Base-by-base conservation (phyloP, 2,888 invertebrate genomes). In the Agrotis clavis region DNA sequence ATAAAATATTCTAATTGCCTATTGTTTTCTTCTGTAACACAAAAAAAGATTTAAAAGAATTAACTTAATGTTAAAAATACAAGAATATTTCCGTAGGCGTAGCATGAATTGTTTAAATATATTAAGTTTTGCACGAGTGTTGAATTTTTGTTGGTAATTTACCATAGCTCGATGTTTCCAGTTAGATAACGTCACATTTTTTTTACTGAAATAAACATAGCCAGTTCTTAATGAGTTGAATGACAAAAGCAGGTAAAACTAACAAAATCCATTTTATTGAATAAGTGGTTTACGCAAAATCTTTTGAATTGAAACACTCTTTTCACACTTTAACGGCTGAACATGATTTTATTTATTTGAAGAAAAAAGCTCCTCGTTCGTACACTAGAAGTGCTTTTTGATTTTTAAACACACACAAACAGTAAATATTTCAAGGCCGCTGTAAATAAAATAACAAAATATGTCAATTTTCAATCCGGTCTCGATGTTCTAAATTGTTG, bases 1-100 rank as follows among this genome's bases (percentile, higher is more conserved):
- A 53, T 25, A 35, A 66, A 60, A 50, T 50, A 74, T 74, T 67
- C 60, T 54, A 45, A 74, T 74, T 66, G 25, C n/a, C 60, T 16
- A 67, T 74, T 74, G 74, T 67, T 13, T 74, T 65, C n/a, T 7
- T 6, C 47, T 59, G 11, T n/a, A 59, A 59, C 21, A 4, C 50
- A 45, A 18, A 9, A 54, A 11, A 14, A 48, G 41, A 63, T 72
- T 45, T 25, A 25, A 25, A 2, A 2, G 25, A 25, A 25, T 25
- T 25, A 25, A 25, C 25, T 25, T 25, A 25, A 30, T 45, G 21
- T 48, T 35, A 16, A 61, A 18, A n/a, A 35, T 41, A 21, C 50
- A 51, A 25, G 18, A 47, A 35, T 18, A 13, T 59, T 14, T 35
- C 6, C 51, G 7, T 41, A 73, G 47, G 65, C 59, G 35, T 63